These are phyloP conservation scores for Sturmia bella DNA, from an alignment of 2,888 invertebrate genomes.

Conservation along the genomic window DNA sequence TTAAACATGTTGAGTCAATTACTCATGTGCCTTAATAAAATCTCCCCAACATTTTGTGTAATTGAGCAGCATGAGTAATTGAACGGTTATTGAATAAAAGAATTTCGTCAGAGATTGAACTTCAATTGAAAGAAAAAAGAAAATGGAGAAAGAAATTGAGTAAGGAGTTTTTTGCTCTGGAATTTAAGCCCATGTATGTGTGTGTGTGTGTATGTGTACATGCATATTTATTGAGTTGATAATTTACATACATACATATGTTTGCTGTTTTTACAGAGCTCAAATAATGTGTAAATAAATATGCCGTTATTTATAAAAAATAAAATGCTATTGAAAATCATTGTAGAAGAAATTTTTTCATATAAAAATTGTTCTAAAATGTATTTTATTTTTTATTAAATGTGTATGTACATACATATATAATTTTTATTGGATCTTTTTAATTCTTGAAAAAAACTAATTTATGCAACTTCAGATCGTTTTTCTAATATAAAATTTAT, in stretches of 20 bases:
- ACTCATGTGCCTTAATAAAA: conserved; percentile 14
- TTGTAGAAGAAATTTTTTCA: no score
- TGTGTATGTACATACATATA: no score
- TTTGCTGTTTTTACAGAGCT: neutral
- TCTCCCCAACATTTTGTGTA: conserved; percentile 6
- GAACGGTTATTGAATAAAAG: conserved; percentile 16
- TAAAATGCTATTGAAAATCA: no score
- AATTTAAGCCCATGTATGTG: neutral
- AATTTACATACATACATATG: neutral
- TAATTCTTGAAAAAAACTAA: no score
- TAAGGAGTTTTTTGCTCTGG: neutral
- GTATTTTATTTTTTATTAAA: no score
- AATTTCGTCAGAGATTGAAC: conserved; percentile 24
- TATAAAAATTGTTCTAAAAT: no score
- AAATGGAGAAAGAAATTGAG: no score
- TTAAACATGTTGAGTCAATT: conserved; percentile 1
- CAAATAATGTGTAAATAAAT: no score
- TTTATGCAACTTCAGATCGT: no score
- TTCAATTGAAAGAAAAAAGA: conserved; percentile 4
- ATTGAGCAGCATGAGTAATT: conserved; percentile 29
- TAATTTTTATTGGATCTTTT: no score
- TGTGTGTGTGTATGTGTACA: neutral
- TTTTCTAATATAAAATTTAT: no score
- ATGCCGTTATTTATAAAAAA: no score
- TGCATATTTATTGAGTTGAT: neutral